These are phyloP conservation scores for Betta splendens DNA, from an alignment of 2,797 vertebrate genomes.

Conservation along the genomic window DNA sequence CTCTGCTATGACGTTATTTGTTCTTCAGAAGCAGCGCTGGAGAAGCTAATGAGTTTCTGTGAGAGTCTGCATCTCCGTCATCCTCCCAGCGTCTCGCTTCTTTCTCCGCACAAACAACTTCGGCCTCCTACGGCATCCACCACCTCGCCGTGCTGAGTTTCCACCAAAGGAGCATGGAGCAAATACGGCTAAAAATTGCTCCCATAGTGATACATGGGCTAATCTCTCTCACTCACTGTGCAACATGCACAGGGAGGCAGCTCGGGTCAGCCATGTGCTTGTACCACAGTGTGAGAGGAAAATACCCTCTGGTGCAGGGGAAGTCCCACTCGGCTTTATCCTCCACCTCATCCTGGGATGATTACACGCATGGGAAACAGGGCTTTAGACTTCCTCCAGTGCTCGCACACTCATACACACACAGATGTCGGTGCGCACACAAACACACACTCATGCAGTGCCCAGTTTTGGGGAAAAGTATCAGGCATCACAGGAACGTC, in stretches of 20 bases:
- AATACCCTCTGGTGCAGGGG: constrained; percentile 81
- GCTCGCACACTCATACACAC: constrained; percentile 39
- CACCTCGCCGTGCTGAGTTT: constrained; percentile 21
- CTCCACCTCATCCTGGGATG: constrained; percentile 81
- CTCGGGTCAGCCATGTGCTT: constrained; percentile 73
- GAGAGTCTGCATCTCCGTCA: constrained; percentile 7
- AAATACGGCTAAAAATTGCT: constrained; percentile 13
- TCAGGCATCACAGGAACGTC: constrained; percentile 59
- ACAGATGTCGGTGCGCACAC: constrained; percentile 47
- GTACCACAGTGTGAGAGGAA: constrained; percentile 78
- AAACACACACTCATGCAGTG: constrained; percentile 28
- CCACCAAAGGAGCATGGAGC: constrained; percentile 20
- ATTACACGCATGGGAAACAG: constrained; percentile 79
- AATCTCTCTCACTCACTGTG: constrained; percentile 16
- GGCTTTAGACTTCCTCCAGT: constrained; percentile 74
- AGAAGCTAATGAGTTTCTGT: constrained; percentile 11
- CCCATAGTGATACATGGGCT: constrained; percentile 21
- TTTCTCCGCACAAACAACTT: background rate
- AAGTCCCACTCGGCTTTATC: constrained; percentile 77
- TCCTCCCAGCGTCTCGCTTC: background rate
- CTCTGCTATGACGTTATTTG: constrained; percentile 29
- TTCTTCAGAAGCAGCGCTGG: constrained; percentile 11
- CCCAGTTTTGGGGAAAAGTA: constrained; percentile 47
- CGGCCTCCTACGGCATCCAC: constrained; percentile 13
- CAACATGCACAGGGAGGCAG: constrained; percentile 46